These are phyloP conservation scores for Yponomeuta cagnagella DNA, from an alignment of 2,888 invertebrate species.

Conservation along the genomic window DNA sequence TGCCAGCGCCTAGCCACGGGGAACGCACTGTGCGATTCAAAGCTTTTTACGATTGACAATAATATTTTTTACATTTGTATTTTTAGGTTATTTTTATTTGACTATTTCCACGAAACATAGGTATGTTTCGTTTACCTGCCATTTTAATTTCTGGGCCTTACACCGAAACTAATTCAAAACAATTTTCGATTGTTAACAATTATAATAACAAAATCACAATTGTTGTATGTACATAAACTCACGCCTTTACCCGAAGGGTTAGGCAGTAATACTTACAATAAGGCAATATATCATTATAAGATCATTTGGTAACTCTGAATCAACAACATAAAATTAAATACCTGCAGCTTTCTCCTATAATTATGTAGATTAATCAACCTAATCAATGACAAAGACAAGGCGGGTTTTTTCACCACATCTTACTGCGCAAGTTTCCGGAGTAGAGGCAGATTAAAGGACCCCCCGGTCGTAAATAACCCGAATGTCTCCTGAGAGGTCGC, in stretches of 20 bases:
- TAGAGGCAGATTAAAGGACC: neutral
- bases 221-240: neutral
- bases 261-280: too few relatives aligned
- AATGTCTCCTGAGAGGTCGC: slow-evolving; percentile 40
- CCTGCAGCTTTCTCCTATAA: too few relatives aligned
- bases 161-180: slow-evolving; percentile 48
- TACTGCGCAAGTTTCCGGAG: neutral
- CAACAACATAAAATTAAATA: too few relatives aligned
- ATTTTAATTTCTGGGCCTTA: slow-evolving; percentile 58
- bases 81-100: slow-evolving; percentile 44
- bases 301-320: too few relatives aligned
- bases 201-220: neutral
- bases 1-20: slow-evolving; percentile 54
- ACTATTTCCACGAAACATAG: slow-evolving; percentile 55
- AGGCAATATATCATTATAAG: too few relatives aligned
- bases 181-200: too few relatives aligned
- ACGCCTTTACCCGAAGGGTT: too few relatives aligned
- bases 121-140: slow-evolving; percentile 48
- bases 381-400: too few relatives aligned
- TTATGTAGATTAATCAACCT: too few relatives aligned
- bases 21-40: slow-evolving; percentile 61
- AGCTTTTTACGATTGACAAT: slow-evolving; percentile 72
- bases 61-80: slow-evolving; percentile 35
- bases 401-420: neutral
- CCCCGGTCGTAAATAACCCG: slow-evolving; percentile 53